Percentiles rank a stretch among this genome's conserved stretches.
Evolutionary conservation across 2,797 vertebrate species (phyloP).

Genomic region (Dallia pectoralis): DNA sequence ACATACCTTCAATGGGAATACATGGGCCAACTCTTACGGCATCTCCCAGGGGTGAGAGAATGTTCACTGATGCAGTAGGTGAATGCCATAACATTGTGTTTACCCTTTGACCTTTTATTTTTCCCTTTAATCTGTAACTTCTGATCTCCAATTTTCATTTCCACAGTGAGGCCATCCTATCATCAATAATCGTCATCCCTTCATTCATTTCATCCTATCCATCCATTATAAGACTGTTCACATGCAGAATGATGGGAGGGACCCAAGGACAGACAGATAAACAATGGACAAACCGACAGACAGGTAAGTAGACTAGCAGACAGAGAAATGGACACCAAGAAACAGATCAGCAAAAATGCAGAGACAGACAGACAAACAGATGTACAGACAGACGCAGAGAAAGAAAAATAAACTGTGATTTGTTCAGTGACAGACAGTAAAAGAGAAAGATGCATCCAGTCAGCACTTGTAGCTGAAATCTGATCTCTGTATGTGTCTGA

Average conservation of each 20-base stretch:
- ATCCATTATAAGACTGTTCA: background rate
- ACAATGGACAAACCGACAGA: background rate
- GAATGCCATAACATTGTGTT: slow-evolving; percentile 47
- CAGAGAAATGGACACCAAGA: too few species aligned
- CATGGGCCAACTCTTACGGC: slow-evolving; percentile 40
- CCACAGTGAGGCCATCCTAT: background rate
- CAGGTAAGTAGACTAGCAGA: background rate
- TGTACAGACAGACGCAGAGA: background rate
- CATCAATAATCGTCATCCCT: too few species aligned
- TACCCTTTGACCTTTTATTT: slow-evolving; percentile 54
- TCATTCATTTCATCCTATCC: background rate
- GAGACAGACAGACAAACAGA: background rate
- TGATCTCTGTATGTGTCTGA: slow-evolving; percentile 48
- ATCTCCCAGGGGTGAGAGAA: slow-evolving; percentile 45
- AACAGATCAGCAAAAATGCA: too few species aligned
- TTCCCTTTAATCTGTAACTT: slow-evolving; percentile 39
- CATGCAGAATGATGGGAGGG: background rate
- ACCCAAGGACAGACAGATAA: background rate
- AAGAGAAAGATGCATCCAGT: slow-evolving; percentile 7
- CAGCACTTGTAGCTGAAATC: slow-evolving; percentile 63
- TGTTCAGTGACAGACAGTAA: background rate
- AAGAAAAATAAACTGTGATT: background rate
- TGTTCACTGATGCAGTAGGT: slow-evolving; percentile 60
- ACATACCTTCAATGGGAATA: slow-evolving; percentile 23
- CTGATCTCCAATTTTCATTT: slow-evolving; percentile 1